Base-by-base conservation (phyloP, 2,797 vertebrate species). In the Smutsia temminckii region DNA sequence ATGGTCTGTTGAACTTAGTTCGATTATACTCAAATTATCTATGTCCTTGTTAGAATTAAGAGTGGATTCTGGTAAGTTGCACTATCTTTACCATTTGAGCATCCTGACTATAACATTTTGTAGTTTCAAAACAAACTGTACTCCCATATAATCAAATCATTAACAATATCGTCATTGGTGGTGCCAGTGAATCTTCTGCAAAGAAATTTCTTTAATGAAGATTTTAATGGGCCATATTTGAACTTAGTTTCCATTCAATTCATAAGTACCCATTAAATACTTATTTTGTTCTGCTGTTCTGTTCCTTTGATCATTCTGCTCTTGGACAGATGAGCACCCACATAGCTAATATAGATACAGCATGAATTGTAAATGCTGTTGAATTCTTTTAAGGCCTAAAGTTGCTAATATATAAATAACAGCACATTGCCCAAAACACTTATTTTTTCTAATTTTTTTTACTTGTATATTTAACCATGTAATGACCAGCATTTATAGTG, bases 161-260 rank as follows among this genome's bases (percentile, higher is more conserved):
- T 93, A 94, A 64, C 12, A 66, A 29, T n/a, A 78, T 89, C 74
- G 79, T 27, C 14, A 1, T 89, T n/a, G 9, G 23, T 86, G 63
- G 18, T 89, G 34, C 75, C 51, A 85, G 6, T 91, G 68, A 86
- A 18, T 94, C n/a, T 95, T 89, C 40, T 68, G 37, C 66, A 79
- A 32, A 49, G 78, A 29, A 78, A 89, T 86, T 87, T 87, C 66
- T 97, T 96, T 88, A 96, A 90, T 95, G 87, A 93, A 79, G 63
- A 85, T 18, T 57, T 95, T 96, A 96, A 92, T 97, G 88, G 85
- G 13, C 61, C 46, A 34, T 94, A 53, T 79, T 92, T 11, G 57
- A 85, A 92, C 53, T 91, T 96, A 97, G 94, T 97, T 97, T 96
- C 78, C 64, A 81, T 95, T 84, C 12, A 89, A 0, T 94, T 96